phyloP scores from a whole-genome alignment of 2,113 vertebrate genomes.

The Marmota monax region DNA sequence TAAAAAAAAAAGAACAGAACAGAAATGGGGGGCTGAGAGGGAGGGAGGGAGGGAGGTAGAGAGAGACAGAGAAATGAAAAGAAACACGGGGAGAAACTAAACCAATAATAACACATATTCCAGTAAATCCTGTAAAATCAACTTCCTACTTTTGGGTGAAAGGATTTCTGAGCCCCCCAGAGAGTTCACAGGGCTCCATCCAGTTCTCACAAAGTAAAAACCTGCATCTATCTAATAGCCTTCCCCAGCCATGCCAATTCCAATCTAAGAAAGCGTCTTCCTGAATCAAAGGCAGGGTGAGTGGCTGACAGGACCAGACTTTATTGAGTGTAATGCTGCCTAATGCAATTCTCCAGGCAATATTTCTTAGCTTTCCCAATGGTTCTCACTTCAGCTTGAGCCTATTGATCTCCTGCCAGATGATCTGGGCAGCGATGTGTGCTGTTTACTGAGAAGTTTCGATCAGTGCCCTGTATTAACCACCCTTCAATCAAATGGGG shows the following conservation, averaged over 20 bases:
- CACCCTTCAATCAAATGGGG: background rate
- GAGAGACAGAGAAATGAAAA: background rate
- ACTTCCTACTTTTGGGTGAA: conserved; percentile 49
- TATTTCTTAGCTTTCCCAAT: conserved; percentile 70
- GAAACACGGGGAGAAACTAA: background rate
- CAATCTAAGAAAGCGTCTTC: conserved; percentile 56
- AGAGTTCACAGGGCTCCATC: conserved; percentile 48
- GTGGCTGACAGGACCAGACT: conserved; percentile 40
- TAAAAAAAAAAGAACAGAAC: background rate
- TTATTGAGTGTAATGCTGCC: conserved; percentile 44
- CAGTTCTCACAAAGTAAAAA: conserved; percentile 62
- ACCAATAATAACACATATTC: conserved; percentile 38
- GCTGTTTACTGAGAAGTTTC: background rate
- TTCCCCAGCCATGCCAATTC: conserved; percentile 18
- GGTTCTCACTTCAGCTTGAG: conserved; percentile 47
- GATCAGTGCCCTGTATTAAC: background rate
- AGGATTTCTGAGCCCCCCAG: conserved; percentile 25
- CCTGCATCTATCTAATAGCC: conserved; percentile 23
- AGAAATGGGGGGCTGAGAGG: background rate
- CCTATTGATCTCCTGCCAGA: conserved; percentile 52
- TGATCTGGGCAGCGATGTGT: background rate
- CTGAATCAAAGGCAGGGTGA: conserved; percentile 61
- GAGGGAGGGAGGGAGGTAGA: background rate
- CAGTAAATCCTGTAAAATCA: background rate
- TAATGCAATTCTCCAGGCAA: conserved; percentile 67